These are phyloP conservation scores for Nyctereutes procyonoides DNA, from an alignment of 2,113 vertebrate species.

Conservation along the genomic window DNA sequence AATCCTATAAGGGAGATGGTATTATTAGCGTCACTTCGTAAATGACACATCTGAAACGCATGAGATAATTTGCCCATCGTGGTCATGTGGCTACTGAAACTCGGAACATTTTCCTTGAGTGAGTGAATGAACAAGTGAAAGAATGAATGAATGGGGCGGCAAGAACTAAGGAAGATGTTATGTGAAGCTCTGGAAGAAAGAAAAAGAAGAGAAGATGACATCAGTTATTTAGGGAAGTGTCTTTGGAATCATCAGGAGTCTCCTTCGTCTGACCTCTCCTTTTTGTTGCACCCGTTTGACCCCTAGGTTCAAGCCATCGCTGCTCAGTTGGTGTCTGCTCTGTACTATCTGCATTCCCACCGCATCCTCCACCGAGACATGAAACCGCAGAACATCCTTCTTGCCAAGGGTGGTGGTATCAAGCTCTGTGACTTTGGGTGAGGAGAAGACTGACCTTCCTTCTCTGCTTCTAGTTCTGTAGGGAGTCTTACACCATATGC, in stretches of 20 bases:
- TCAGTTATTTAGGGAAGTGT: not conserved
- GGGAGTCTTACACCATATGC: not conserved
- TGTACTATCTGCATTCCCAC: slow-evolving; percentile 98
- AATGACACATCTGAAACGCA: not conserved
- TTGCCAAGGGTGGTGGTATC: slow-evolving; percentile 94
- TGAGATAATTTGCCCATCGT: not conserved
- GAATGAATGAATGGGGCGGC: not conserved
- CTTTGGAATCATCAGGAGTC: not conserved
- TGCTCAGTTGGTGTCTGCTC: slow-evolving; percentile 96
- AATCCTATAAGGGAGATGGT: not conserved
- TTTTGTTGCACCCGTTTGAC: accelerated
- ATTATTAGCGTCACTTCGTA: not conserved
- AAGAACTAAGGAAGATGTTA: not conserved
- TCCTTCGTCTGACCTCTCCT: not conserved
- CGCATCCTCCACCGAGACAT: slow-evolving; percentile 98
- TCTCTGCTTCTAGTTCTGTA: not conserved
- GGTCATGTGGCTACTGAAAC: not conserved
- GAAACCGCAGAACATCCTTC: slow-evolving; percentile 98
- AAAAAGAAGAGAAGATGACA: not conserved
- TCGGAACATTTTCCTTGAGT: not conserved
- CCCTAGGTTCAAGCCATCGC: slow-evolving; percentile 93
- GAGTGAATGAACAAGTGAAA: slow-evolving; percentile 7
- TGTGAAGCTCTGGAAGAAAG: not conserved
- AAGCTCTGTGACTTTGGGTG: slow-evolving; percentile 99
- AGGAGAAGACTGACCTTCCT: slow-evolving; percentile 34